Evolutionary conservation across 2,113 vertebrate genomes (phyloP).

Genomic region (Cathartes aura): DNA sequence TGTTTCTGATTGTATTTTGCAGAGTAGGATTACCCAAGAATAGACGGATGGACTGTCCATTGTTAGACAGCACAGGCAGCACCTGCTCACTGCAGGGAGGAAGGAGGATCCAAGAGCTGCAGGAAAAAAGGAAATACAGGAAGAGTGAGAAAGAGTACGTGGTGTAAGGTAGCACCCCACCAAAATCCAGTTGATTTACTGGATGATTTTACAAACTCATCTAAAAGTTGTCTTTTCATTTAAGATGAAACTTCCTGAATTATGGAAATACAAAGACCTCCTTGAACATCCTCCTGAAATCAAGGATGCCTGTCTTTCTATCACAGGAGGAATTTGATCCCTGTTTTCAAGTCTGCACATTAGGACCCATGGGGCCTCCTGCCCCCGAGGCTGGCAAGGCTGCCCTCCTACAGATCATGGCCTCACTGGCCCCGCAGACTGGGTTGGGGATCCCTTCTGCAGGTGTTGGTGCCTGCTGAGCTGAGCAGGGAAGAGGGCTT

Average conservation of each 20-base stretch:
- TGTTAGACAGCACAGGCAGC: not conserved
- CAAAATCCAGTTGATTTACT: not conserved
- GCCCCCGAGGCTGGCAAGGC: not conserved
- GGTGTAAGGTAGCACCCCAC: not conserved
- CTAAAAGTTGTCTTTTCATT: not conserved
- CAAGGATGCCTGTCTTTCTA: fast-evolving
- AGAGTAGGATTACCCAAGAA: not conserved
- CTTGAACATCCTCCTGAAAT: fast-evolving
- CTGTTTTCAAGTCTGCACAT: fast-evolving
- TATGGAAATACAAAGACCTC: not conserved
- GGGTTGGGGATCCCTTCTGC: not conserved
- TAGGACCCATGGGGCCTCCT: too few relatives aligned
- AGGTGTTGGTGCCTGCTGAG: not conserved
- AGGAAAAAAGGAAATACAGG: not conserved
- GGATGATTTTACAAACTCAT: not conserved
- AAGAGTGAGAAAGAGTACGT: not conserved
- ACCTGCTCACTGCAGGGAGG: not conserved
- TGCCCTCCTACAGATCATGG: fast-evolving
- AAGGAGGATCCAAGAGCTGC: not conserved
- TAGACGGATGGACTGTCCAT: not conserved
- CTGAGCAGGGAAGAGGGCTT: too few relatives aligned
- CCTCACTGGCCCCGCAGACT: too few relatives aligned
- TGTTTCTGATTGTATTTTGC: not conserved
- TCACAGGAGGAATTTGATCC: fast-evolving
- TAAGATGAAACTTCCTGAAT: not conserved